A percentile compares a stretch with the other conserved stretches of the same genome.
Conservation (phyloP, 1,140 invertebrate species). For the Callitettix versicolor region DNA sequence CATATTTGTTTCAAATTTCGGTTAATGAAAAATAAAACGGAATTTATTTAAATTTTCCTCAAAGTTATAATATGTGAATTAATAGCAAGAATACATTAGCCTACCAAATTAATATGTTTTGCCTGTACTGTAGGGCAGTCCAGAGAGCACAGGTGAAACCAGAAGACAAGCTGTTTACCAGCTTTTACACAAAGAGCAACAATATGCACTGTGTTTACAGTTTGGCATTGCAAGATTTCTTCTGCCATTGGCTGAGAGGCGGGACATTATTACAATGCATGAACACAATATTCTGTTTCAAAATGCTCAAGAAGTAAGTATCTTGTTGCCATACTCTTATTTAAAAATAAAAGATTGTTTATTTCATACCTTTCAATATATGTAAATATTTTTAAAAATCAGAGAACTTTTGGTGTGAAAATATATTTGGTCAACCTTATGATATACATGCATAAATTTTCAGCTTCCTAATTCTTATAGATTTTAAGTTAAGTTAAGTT, state of each 20-base stretch:
- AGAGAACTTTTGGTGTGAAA: no score
- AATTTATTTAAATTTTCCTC: no score
- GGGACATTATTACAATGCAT: conserved; percentile 56
- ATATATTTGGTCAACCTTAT: no score
- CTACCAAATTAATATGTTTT: neutral
- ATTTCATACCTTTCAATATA: no score
- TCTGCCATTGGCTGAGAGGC: conserved; percentile 54
- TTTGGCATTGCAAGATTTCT: conserved; percentile 64
- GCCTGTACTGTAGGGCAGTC: conserved; percentile 8
- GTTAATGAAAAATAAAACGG: no score
- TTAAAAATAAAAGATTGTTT: no score
- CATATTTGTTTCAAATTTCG: no score
- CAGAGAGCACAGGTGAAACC: conserved; percentile 14
- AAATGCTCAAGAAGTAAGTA: conserved; percentile 64
- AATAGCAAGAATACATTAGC: conserved; percentile 29
- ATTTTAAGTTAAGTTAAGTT: no score
- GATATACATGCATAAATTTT: no score
- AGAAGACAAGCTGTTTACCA: conserved; percentile 41
- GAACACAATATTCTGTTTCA: conserved; percentile 71
- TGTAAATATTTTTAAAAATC: no score
- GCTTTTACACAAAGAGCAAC: conserved; percentile 52
- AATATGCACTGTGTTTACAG: conserved; percentile 59
- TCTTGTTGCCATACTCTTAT: no score
- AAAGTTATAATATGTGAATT: conserved; percentile 57
- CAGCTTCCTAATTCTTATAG: no score